Evolutionary conservation across 2,888 invertebrate genomes (phyloP).

Genomic region (Agonum fuliginosum): DNA sequence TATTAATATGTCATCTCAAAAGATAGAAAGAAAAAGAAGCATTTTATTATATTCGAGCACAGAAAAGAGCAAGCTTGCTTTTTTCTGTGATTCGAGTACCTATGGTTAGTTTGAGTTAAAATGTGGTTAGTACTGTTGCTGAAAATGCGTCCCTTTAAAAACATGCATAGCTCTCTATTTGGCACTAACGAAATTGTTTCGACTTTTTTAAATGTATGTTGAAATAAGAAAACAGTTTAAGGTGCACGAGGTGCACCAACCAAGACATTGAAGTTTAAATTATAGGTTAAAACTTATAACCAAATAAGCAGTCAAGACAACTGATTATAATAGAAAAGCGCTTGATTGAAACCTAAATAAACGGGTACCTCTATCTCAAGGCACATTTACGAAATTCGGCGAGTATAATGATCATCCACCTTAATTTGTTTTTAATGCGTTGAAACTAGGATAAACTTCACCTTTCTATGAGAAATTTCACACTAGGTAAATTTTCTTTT

Average conservation of each 20-base stretch:
- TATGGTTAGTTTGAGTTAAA: no score
- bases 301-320: not conserved
- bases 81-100: no score
- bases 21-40: no score
- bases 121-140: no score
- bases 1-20: no score
- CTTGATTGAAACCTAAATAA: not conserved
- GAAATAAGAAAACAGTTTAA: not conserved
- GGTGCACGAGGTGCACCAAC: not conserved
- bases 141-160: no score
- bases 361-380: not conserved
- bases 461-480: constrained; percentile 32
- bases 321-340: not conserved
- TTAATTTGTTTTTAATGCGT: constrained; percentile 26
- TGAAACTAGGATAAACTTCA: constrained; percentile 22
- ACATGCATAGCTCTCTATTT: no score
- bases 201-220: no score
- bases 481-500: constrained; percentile 24
- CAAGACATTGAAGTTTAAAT: not conserved
- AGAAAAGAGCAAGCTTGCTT: no score
- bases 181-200: no score
- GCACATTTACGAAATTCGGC: not conserved
- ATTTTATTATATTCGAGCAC: no score
- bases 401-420: not conserved
- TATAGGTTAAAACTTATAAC: not conserved